Percentiles rank a stretch among this genome's conserved stretches.
Conservation (phyloP, 2,888 invertebrate genomes). For the Polymixis flavicincta region DNA sequence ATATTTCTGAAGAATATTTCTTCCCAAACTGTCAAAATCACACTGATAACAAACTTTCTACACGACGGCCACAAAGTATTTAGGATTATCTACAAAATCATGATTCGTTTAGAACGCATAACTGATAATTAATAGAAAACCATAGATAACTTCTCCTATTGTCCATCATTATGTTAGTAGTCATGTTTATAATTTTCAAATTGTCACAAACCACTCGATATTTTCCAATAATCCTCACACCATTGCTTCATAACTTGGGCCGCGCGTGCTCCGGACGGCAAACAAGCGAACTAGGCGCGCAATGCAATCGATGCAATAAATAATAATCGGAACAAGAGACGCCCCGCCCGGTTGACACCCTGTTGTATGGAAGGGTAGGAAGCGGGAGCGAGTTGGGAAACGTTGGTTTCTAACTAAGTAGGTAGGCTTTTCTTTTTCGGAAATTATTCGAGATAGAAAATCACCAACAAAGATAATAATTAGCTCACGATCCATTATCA, state of each 20-base stretch:
- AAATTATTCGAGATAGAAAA: background rate
- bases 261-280: conserved; percentile 42
- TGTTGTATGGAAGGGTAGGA: background rate
- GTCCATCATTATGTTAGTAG: no score
- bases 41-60: no score
- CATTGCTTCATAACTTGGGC: conserved; percentile 53
- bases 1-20: no score
- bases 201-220: background rate
- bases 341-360: conserved; percentile 40
- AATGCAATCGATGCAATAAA: conserved; percentile 70
- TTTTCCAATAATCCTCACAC: conserved; percentile 8
- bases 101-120: no score
- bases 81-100: no score
- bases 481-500: no score
- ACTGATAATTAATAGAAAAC: no score
- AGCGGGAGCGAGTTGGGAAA: conserved; percentile 32
- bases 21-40: no score
- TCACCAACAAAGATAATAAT: no score
- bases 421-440: background rate
- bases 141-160: no score
- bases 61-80: no score
- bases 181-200: no score
- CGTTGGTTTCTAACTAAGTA: background rate
- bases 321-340: conserved; percentile 68
- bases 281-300: conserved; percentile 65